Conservation (phyloP, 2,888 invertebrate species). For the Agonopterix heracliana region DNA sequence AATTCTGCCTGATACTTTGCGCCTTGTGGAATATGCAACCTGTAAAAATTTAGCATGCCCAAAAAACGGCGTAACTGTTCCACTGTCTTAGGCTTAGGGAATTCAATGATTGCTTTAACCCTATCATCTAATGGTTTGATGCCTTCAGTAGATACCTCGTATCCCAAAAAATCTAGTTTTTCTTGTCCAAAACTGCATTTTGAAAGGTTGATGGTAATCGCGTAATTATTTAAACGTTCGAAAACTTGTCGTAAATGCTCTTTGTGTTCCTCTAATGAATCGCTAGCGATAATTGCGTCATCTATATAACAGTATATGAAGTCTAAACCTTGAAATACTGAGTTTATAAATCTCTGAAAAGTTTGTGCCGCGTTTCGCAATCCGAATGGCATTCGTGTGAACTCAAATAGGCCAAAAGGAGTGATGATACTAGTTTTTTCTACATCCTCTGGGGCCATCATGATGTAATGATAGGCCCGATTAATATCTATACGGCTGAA, state of each 20-base stretch:
- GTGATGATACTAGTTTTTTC: conserved; percentile 39
- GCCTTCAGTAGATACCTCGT: conserved; percentile 7
- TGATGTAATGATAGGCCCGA: conserved; percentile 38
- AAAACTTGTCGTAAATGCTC: conserved; percentile 8
- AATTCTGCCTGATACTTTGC: conserved; percentile 4
- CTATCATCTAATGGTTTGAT: conserved; percentile 9
- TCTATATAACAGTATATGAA: conserved; percentile 27
- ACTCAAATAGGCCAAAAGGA: conserved; percentile 33
- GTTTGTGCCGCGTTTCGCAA: conserved; percentile 32
- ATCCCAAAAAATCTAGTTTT: conserved; percentile 15
- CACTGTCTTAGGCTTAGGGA: conserved; percentile 8
- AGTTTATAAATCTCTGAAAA: conserved; percentile 29
- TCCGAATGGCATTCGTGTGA: conserved; percentile 28
- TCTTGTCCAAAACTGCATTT: conserved; percentile 13
- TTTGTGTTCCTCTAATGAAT: not conserved
- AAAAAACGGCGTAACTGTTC: conserved; percentile 10
- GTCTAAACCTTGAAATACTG: conserved; percentile 17
- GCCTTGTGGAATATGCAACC: conserved; percentile 5
- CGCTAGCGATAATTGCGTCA: conserved; percentile 26
- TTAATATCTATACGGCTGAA: conserved; percentile 31
- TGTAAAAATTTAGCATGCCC: conserved; percentile 13
- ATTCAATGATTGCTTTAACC: conserved; percentile 12
- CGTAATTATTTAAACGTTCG: conserved; percentile 12
- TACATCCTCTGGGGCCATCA: conserved; percentile 29
- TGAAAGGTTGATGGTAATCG: conserved; percentile 13